These are phyloP conservation scores for Platycheirus rosarum DNA, from an alignment of 2,888 invertebrate species.

Conservation along the genomic window DNA sequence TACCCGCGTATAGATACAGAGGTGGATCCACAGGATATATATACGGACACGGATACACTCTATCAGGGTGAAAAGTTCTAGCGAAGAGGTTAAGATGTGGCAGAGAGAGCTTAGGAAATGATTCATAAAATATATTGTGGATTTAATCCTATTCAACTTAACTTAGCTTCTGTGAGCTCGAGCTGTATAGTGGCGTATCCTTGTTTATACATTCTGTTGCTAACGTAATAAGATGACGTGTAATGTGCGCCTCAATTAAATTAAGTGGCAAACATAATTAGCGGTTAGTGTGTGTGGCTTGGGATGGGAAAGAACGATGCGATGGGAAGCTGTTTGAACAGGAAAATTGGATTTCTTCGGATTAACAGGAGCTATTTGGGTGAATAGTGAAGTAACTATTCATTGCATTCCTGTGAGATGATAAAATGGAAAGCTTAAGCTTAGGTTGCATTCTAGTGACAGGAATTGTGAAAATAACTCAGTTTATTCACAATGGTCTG, in stretches of 20 bases:
- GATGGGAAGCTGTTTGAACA: conserved; percentile 66
- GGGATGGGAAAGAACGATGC: conserved; percentile 13
- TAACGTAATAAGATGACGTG: conserved; percentile 73
- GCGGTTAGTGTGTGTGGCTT: conserved; percentile 48
- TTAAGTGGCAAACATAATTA: conserved; percentile 74
- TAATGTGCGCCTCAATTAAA: conserved; percentile 74
- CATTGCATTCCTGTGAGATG: background rate
- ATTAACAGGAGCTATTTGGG: conserved; percentile 9
- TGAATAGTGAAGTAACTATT: background rate
- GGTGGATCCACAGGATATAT: too few relatives aligned
- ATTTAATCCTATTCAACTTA: conserved; percentile 67
- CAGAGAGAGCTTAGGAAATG: conserved; percentile 68
- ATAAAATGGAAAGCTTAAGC: background rate
- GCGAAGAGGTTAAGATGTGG: conserved; percentile 50
- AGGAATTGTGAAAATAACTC: too few relatives aligned
- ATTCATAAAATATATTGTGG: conserved; percentile 74
- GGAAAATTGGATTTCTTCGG: conserved; percentile 47
- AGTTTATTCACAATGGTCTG: too few relatives aligned
- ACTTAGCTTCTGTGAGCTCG: conserved; percentile 43
- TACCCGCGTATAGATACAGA: conserved; percentile 25
- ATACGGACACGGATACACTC: conserved; percentile 28
- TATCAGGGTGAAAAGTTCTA: conserved; percentile 19
- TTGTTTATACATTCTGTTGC: conserved; percentile 44
- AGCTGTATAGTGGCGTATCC: too few relatives aligned
- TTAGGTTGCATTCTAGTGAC: background rate